Conservation (phyloP, 92 coral and sea anemone species). For the Bergia sp. region DNA sequence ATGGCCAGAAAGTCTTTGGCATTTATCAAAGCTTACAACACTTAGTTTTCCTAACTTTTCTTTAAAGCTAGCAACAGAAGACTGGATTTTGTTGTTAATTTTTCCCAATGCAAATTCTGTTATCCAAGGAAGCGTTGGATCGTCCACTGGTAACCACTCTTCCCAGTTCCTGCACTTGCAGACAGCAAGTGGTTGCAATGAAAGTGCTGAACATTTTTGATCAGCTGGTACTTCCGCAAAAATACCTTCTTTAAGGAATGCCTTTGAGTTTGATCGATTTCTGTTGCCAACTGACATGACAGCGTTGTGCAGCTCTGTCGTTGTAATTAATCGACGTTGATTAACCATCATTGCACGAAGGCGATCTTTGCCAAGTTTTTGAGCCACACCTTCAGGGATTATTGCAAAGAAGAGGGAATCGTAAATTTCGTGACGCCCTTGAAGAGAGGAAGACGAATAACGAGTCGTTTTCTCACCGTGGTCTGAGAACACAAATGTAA, state of each 20-base stretch:
- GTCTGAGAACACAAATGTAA: slow-evolving; percentile 69
- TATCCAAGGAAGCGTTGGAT: slow-evolving; percentile 59
- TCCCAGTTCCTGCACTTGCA: slow-evolving; percentile 66
- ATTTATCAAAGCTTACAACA: slow-evolving; percentile 39
- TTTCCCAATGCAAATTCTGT: slow-evolving; percentile 73
- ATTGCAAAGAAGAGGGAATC: slow-evolving; percentile 62
- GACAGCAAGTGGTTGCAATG: slow-evolving; percentile 26
- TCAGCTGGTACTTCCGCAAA: slow-evolving; percentile 55
- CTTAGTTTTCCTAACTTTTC: slow-evolving; percentile 8
- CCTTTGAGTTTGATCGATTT: slow-evolving; percentile 5
- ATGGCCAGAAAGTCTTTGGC: slow-evolving; percentile 59
- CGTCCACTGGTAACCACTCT: slow-evolving; percentile 54
- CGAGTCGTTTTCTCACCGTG: slow-evolving; percentile 72
- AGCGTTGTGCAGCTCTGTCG: slow-evolving; percentile 53
- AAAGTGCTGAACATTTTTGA: slow-evolving; percentile 54
- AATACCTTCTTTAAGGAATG: slow-evolving; percentile 48
- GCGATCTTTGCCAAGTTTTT: slow-evolving; percentile 51
- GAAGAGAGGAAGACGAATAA: slow-evolving; percentile 47
- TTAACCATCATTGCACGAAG: slow-evolving; percentile 49
- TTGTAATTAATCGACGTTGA: slow-evolving; percentile 56
- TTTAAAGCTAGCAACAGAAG: background rate
- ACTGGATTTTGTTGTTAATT: slow-evolving; percentile 63
- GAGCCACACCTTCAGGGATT: slow-evolving; percentile 58
- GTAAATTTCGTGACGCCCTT: slow-evolving; percentile 64
- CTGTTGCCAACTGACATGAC: slow-evolving; percentile 46